A percentile compares a stretch with the other conserved stretches of the same genome.
Evolutionary conservation across 2,797 vertebrate species (phyloP).

Genomic region (Gymnocypris eckloni): DNA sequence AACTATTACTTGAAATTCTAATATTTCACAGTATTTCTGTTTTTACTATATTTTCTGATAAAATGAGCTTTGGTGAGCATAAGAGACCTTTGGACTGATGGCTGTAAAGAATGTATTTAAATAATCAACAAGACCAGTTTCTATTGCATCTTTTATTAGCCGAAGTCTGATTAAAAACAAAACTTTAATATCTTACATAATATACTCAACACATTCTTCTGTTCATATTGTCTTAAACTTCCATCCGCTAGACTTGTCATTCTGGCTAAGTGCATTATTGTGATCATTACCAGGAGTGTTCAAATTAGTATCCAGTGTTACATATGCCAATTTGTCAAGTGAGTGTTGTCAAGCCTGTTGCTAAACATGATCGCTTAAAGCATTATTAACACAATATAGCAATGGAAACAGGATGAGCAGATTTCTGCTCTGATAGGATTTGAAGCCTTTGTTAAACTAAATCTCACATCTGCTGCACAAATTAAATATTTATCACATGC

Average conservation of each 20-base stretch:
- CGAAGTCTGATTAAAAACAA: not conserved
- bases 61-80: not conserved
- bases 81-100: not conserved
- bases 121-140: not conserved
- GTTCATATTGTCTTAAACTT: not conserved
- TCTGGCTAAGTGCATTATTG: not conserved
- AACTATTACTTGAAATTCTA: not conserved
- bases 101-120: not conserved
- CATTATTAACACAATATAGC: not conserved
- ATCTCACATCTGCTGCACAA: conserved; percentile 14
- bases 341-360: not conserved
- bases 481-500: conserved; percentile 8
- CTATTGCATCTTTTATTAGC: not conserved
- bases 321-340: not conserved
- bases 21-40: not conserved
- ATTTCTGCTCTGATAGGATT: not conserved
- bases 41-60: not conserved
- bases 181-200: not conserved
- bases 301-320: not conserved
- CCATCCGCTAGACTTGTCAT: not conserved
- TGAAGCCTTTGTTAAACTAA: not conserved
- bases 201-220: not conserved
- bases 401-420: not conserved
- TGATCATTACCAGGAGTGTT: not conserved
- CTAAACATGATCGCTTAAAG: not conserved